phyloP scores from a whole-genome alignment of 2,888 invertebrate genomes.

The Elaeidobius kamerunicus region DNA sequence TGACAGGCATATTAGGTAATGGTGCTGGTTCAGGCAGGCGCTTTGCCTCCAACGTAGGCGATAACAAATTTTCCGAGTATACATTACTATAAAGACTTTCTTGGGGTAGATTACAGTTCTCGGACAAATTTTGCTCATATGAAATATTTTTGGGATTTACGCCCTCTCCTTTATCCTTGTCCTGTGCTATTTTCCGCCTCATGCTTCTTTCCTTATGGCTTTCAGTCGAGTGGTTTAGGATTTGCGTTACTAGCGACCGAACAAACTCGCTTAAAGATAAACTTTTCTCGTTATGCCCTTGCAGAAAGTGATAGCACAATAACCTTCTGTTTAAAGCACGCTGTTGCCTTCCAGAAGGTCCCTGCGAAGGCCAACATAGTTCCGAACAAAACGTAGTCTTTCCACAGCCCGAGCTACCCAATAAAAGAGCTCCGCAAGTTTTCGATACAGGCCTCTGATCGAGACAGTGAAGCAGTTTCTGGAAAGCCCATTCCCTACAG shows the following conservation, averaged over 20 bases:
- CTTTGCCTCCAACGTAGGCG: constrained; percentile 40
- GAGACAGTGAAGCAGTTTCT: constrained; percentile 87
- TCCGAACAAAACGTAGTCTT: constrained; percentile 89
- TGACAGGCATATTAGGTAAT: constrained; percentile 50
- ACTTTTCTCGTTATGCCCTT: constrained; percentile 82
- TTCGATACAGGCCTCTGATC: constrained; percentile 84
- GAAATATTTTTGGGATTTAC: constrained; percentile 36
- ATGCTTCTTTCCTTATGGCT: constrained; percentile 50
- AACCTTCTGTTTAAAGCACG: constrained; percentile 72
- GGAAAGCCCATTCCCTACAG: constrained; percentile 94
- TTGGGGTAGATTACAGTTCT: constrained; percentile 39
- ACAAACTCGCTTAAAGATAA: constrained; percentile 84
- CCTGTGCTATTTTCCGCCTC: constrained; percentile 43
- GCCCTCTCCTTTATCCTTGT: constrained; percentile 35
- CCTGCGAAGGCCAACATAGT: constrained; percentile 67
- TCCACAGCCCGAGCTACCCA: constrained; percentile 89
- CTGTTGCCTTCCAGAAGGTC: constrained; percentile 66
- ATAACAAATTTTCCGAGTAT: constrained; percentile 40
- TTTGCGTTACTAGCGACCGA: constrained; percentile 78
- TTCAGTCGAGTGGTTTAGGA: constrained; percentile 67
- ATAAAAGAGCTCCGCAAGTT: constrained; percentile 82
- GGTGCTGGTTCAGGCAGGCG: constrained; percentile 43
- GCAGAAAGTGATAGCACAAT: constrained; percentile 84
- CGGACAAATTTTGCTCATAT: constrained; percentile 39
- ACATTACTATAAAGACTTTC: constrained; percentile 46